These are phyloP conservation scores for Spizaetus ornatus DNA, from an alignment of 2,113 vertebrate species.

Conservation along the genomic window DNA sequence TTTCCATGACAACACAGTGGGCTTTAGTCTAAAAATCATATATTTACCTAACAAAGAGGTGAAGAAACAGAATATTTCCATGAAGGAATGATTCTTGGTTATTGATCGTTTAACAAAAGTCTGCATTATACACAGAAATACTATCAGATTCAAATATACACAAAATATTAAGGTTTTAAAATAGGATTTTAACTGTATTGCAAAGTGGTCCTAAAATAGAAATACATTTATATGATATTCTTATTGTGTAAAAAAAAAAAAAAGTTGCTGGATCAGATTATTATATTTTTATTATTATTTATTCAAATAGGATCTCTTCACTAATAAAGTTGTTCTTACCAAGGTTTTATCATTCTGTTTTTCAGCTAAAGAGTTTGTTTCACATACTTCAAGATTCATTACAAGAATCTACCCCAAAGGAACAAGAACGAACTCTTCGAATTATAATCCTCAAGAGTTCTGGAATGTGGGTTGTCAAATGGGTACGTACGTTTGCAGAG, in stretches of 20 bases:
- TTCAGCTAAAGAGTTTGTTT: constrained; percentile 76
- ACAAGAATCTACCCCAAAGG: constrained; percentile 86
- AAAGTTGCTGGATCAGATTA: background rate
- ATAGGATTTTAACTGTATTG: background rate
- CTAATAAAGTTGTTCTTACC: background rate
- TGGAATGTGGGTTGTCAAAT: constrained; percentile 90
- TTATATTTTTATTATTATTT: background rate
- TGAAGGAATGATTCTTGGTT: background rate
- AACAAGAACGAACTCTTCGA: constrained; percentile 77
- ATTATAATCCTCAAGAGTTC: constrained; percentile 87
- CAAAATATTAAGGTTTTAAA: background rate
- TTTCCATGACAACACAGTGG: background rate
- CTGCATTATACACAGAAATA: background rate
- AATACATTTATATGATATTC: background rate
- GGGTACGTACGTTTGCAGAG: constrained; percentile 65
- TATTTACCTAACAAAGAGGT: background rate
- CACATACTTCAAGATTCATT: constrained; percentile 80
- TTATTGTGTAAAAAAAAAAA: background rate
- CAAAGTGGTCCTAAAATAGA: background rate
- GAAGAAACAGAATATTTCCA: background rate
- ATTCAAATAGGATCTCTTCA: background rate
- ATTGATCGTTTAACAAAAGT: background rate
- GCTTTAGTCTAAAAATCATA: background rate
- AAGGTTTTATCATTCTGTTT: background rate
- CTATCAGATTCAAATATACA: background rate